Base-by-base conservation (phyloP, 2,797 vertebrate genomes). In the Scolopax rusticola region DNA sequence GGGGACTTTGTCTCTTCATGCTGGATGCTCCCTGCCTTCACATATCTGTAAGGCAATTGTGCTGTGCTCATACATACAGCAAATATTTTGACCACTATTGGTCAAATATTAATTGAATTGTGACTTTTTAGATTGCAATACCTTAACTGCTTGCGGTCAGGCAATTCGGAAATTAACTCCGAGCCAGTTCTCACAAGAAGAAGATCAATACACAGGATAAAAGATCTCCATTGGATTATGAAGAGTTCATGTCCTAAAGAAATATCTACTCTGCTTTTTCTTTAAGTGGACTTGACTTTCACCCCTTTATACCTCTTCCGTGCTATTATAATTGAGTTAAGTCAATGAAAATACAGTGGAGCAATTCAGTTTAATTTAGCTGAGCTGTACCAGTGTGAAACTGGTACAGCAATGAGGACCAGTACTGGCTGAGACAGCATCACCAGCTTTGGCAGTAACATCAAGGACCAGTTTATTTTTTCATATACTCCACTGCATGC, bases 151-250 rank as follows among this genome's bases (percentile, higher is more conserved):
- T 84, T 70, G 53, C 82, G 33, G 86, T 92, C 83, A 87, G 56
- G 48, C 40, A 82, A 67, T 84, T 92, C 89, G 80, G 75, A 90
- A 95, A 95, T 91, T 63, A 90, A 51, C 48, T 91, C 30, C 56
- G 64, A 64, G 64, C 64, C 70, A 83, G 61, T 65, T 87, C 78
- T 80, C 24, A 68, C 64, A 61, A 50, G 80, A 76, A 79, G 33
- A 89, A 96, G 74, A 96, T 93, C 90, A 74, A 94, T 94, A 91
- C 53, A 40, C 9, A 27, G 36, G 53, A 89, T 90, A 80, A 78
- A 94, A 95, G 40, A 30, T 59, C 81, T 69, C 67, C 65, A 57
- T 45, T 48, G 40, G 73, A 90, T 95, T 93, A 93, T 53, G 59
- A 93, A 36, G 21, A 61, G 43, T 90, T 91, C 30, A 24, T 43